Evolutionary conservation across 1,140 invertebrate genomes (phyloP), one percentile per base, ranked within the genome.

Genomic region (Penaeus japonicus): DNA sequence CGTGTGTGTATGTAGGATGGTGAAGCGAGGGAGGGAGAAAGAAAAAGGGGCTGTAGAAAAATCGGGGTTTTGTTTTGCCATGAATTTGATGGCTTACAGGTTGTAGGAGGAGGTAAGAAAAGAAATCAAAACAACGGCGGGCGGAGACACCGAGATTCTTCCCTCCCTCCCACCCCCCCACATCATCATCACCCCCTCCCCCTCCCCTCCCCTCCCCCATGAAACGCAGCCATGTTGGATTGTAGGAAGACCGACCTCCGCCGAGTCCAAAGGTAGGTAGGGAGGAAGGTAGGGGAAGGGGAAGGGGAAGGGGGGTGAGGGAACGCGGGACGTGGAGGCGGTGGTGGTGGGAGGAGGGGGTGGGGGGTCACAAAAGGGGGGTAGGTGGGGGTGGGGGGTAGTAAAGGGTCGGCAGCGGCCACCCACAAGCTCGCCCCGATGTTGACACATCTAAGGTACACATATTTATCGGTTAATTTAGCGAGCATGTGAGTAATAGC

Each of bases 351-450:
- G 24, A 12, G 35, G 86, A 59, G 78, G 62, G 27, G 47, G 2
- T 39, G n/a, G 59, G 27, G 73, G 73, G 20, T 75, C 15, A 27
- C 54, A 18, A 35, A 17, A 22, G 17, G 22, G 84, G 84, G 59
- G 24, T 17, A 62, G 75, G 17, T 30, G 75, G 20, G 84, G 65
- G 65, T 57, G 54, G 62, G 62, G 65, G 86, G 65, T 30, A 53
- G 86, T 53, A 82, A 81, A 82, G 86, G 86, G 86, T 87, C 86
- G 86, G 79, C 82, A 87, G 82, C 47, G 86, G 86, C 86, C 86
- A 87, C 86, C 86, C 86, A 87, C 86, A 87, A 87, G 47, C 80
- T 73, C 57, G 86, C 59, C 47, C 65, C 27, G 47, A 24, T 87
- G 79, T 87, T 82, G 86, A 87, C 86, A 83, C 79, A 87, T 54